Conservation (phyloP, 2,113 vertebrate species). For the Pyrgilauda ruficollis region DNA sequence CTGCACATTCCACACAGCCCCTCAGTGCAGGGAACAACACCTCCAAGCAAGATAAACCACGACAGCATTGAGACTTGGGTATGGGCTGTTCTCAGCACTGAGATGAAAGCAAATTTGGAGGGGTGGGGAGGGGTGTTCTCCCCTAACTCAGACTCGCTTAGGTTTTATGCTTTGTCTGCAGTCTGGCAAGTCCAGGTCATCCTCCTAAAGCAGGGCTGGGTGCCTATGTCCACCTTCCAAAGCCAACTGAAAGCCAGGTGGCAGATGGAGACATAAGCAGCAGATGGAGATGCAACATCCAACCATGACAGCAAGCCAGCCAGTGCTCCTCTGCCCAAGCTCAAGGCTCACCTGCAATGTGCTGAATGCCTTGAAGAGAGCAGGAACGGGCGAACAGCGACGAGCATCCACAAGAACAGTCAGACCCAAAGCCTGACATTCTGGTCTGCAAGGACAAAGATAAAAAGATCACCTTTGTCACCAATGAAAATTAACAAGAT, state of each 20-base stretch:
- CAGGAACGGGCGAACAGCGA: constrained; percentile 71
- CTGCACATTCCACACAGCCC: not conserved
- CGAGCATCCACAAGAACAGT: constrained; percentile 83
- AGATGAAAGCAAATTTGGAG: not conserved
- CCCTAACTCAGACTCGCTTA: not conserved
- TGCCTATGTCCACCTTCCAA: not conserved
- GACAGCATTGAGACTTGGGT: not conserved
- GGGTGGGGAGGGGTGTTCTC: not conserved
- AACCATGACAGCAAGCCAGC: not conserved
- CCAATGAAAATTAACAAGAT: not conserved
- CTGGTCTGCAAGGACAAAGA: constrained; percentile 68
- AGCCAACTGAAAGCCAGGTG: not conserved
- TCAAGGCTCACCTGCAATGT: constrained; percentile 74
- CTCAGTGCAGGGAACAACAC: not conserved
- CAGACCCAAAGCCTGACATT: constrained; percentile 76
- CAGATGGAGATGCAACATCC: not conserved
- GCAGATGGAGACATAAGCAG: not conserved
- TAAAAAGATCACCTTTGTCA: not conserved
- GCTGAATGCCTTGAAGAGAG: constrained; percentile 76
- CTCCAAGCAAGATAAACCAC: not conserved
- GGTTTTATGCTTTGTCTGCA: not conserved
- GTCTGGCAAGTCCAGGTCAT: not conserved
- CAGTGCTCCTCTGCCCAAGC: not conserved
- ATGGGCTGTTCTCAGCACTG: not conserved
- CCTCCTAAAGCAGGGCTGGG: not conserved